Evolutionary conservation across 1,140 invertebrate species (phyloP).

Genomic region (Drosophila willistoni): DNA sequence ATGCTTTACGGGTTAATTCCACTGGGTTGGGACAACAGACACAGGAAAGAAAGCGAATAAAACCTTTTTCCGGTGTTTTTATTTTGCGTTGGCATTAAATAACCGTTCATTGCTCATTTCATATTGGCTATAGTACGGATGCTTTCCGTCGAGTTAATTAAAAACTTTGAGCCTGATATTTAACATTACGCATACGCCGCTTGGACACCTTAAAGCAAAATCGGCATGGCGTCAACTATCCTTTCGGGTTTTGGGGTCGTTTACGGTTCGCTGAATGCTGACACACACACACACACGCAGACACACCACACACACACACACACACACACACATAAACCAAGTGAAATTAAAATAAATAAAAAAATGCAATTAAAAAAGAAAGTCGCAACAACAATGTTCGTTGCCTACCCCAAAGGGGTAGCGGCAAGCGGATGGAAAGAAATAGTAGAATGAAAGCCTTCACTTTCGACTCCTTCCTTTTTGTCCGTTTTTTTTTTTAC

Average conservation of each 20-base stretch:
- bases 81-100: neutral
- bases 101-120: slow-evolving; percentile 7
- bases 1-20: slow-evolving; percentile 6
- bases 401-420: slow-evolving; percentile 9
- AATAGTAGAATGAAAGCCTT: slow-evolving; percentile 5
- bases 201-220: slow-evolving; percentile 18
- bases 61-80: neutral
- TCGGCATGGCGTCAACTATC: slow-evolving; percentile 32
- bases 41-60: neutral
- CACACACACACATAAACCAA: slow-evolving; percentile 18
- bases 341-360: slow-evolving; percentile 52
- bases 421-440: neutral
- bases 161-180: slow-evolving; percentile 28
- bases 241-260: slow-evolving; percentile 47
- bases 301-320: slow-evolving; percentile 10
- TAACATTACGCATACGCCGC: slow-evolving; percentile 57
- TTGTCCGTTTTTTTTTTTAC: neutral
- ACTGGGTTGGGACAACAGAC: neutral
- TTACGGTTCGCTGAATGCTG: slow-evolving; percentile 23
- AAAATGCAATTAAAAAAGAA: slow-evolving; percentile 59
- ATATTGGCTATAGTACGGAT: neutral
- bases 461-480: neutral
- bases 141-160: slow-evolving; percentile 5
- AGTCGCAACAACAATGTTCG: slow-evolving; percentile 32
- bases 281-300: slow-evolving; percentile 19